These are phyloP conservation scores for Paratilapia polleni DNA, from an alignment of 2,113 vertebrate species.

Conservation along the genomic window DNA sequence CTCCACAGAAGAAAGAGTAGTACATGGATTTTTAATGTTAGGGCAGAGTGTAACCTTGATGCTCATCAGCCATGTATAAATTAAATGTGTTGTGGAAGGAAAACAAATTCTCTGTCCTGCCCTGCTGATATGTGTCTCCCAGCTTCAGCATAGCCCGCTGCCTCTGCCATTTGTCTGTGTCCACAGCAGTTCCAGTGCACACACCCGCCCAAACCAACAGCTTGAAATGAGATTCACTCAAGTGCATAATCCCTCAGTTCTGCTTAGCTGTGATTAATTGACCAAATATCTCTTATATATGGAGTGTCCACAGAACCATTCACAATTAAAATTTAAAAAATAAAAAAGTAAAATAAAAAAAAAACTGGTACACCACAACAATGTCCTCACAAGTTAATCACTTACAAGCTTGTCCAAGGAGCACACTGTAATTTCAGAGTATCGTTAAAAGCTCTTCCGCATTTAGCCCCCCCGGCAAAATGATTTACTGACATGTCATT, in stretches of 20 bases:
- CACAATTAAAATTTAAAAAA: conserved; percentile 22
- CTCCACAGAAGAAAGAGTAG: conserved; percentile 27
- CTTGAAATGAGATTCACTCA: conserved; percentile 79
- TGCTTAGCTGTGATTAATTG: conserved; percentile 79
- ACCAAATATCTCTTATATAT: conserved; percentile 65
- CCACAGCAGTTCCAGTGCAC: conserved; percentile 32
- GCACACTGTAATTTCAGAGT: conserved; percentile 36
- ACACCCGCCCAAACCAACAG: conserved; percentile 63
- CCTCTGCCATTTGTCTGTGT: conserved; percentile 69
- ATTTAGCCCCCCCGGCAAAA: conserved; percentile 58
- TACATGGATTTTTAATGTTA: conserved; percentile 56
- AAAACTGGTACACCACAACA: neutral
- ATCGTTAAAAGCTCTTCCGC: conserved; percentile 40
- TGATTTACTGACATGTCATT: conserved; percentile 69
- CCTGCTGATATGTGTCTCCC: conserved; percentile 47
- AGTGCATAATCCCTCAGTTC: conserved; percentile 77
- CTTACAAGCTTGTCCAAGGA: conserved; percentile 11
- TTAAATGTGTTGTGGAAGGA: conserved; percentile 42
- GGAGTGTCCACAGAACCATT: conserved; percentile 45
- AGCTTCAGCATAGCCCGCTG: conserved; percentile 49
- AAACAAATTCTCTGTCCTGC: conserved; percentile 47
- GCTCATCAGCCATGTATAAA: conserved; percentile 51
- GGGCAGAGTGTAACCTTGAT: conserved; percentile 53
- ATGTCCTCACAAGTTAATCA: conserved; percentile 11
- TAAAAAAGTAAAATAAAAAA: neutral